Base-by-base conservation (phyloP, 2,113 vertebrate genomes). In the Bostrychus sinensis region DNA sequence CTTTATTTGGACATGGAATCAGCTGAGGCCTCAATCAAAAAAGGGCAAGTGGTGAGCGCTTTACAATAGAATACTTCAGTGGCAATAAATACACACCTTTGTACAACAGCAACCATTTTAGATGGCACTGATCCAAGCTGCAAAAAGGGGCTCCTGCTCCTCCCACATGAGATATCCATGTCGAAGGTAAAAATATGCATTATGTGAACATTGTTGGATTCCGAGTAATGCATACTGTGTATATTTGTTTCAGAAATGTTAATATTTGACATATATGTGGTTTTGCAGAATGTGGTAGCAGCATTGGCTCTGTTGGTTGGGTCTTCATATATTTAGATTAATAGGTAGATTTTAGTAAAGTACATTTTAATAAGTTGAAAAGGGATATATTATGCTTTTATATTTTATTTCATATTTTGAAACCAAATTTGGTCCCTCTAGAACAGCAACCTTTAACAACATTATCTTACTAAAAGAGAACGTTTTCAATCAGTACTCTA, bases 1-100 rank as follows among this genome's bases (percentile, higher is more conserved):
- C 12, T 2, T 78, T 58, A 76, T 69, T 69, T 71, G 53, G 48
- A 59, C 30, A 1, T n/a, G 30, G 30, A 66, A 51, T 56, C n/a
- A 67, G 42, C 28, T 51, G 46, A 58, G 64, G 41, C 19, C 23
- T 62, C n/a, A 6, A 19, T 56, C 2, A 57, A 46, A 74, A 66
- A 65, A 68, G 56, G 16, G 5, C 30, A 32, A 50, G 12, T 26
- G 22, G 2, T 5, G 6, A 51, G 7, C 14, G 61, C 26, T 26
- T 50, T 26, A 36, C 13, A 36, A 39, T 17, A n/a, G 48, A 37
- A 53, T 32, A 36, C 43, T 16, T 43, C 56, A 61, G 5, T 28
- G 25, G 25, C 46, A 26, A 26, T 48, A 26, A 14, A 48, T 5
- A 25, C 8, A 2, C 42, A 45, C 19, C 19, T 13, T 7, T 32